phyloP scores from a whole-genome alignment of 2,113 vertebrate species.

The Eira barbara region DNA sequence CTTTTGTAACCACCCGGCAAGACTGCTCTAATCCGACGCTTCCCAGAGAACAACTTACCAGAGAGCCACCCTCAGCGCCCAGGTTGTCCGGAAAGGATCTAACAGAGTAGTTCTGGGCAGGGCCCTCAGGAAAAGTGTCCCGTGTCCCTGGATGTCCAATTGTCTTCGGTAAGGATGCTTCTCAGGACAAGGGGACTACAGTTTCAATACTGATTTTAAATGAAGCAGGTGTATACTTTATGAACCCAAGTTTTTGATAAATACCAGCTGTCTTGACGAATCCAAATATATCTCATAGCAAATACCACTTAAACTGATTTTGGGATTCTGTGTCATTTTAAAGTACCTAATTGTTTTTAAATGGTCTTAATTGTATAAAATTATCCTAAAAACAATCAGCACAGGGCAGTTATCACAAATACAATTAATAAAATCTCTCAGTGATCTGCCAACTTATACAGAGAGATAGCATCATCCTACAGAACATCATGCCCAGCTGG shows the following conservation, averaged over 20 bases:
- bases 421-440: not conserved
- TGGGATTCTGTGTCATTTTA: not conserved
- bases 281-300: not conserved
- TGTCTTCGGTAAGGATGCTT: not conserved
- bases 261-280: not conserved
- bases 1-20: not conserved
- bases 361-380: not conserved
- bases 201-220: not conserved
- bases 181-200: not conserved
- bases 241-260: not conserved
- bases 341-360: not conserved
- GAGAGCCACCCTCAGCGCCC: not conserved
- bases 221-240: not conserved
- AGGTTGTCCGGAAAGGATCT: not conserved
- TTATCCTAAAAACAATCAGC: not conserved
- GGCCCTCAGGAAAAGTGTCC: not conserved
- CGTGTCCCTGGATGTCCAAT: not conserved
- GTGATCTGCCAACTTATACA: not conserved
- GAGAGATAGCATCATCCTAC: not conserved
- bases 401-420: not conserved
- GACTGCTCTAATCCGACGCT: not conserved
- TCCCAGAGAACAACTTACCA: not conserved
- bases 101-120: not conserved
- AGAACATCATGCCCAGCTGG: not conserved
- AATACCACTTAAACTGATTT: not conserved